phyloP scores from a whole-genome alignment of 2,888 invertebrate species.

The Melipona bicolor region DNA sequence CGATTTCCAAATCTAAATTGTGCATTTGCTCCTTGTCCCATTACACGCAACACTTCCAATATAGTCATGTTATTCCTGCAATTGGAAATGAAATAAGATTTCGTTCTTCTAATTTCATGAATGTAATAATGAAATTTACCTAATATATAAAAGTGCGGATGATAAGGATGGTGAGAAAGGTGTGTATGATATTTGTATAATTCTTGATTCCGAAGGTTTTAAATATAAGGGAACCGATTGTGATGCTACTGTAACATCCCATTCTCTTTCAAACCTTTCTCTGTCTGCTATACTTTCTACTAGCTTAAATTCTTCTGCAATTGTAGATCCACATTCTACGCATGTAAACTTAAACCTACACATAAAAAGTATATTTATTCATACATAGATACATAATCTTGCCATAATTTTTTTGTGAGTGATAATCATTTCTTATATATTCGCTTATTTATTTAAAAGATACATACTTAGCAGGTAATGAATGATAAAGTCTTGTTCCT shows the following conservation, averaged over 20 bases:
- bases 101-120: not conserved
- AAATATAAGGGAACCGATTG: conserved; percentile 79
- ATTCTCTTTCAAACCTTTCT: conserved; percentile 76
- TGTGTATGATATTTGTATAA: conserved; percentile 78
- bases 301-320: conserved; percentile 80
- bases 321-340: conserved; percentile 74
- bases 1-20: conserved; percentile 95
- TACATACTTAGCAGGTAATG: conserved; percentile 84
- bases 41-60: conserved; percentile 92
- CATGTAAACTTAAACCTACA: conserved; percentile 80
- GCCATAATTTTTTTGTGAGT: not conserved
- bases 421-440: not conserved
- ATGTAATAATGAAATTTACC: conserved; percentile 59
- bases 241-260: conserved; percentile 73
- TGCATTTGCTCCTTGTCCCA: conserved; percentile 93
- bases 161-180: conserved; percentile 77
- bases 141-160: conserved; percentile 81
- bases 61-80: conserved; percentile 96
- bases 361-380: not conserved
- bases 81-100: conserved; percentile 17
- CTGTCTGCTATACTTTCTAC: conserved; percentile 72
- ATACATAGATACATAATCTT: not conserved
- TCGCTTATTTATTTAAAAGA: not conserved
- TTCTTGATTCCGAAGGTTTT: conserved; percentile 77
- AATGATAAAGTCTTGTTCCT: conserved; percentile 86